phyloP scores from a whole-genome alignment of 2,888 invertebrate genomes.

The Ganaspis brasiliensis region DNA sequence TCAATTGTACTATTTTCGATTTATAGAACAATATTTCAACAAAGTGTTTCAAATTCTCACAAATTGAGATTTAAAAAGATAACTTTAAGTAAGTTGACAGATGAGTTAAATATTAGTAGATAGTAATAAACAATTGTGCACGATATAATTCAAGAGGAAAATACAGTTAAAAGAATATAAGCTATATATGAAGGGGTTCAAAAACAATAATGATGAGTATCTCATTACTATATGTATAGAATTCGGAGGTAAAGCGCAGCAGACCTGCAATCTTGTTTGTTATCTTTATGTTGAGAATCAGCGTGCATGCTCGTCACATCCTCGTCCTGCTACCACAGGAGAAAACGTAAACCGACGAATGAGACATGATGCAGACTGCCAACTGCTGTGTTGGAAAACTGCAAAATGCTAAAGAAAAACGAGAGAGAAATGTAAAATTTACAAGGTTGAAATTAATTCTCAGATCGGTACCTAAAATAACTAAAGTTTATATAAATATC shows the following conservation, averaged over 20 bases:
- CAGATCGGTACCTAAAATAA: neutral
- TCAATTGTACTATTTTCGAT: too few species aligned
- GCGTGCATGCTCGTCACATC: slow-evolving; percentile 29
- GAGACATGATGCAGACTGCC: slow-evolving; percentile 72
- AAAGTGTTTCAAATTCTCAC: too few species aligned
- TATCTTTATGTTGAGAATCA: slow-evolving; percentile 30
- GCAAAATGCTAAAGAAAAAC: slow-evolving; percentile 25
- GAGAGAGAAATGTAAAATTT: neutral
- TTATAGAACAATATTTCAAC: too few species aligned
- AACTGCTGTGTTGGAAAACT: slow-evolving; percentile 32
- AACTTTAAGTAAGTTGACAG: neutral
- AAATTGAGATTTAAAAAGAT: too few species aligned
- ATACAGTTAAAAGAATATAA: neutral
- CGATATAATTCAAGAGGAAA: too few species aligned
- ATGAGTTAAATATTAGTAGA: too few species aligned
- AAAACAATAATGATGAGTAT: slow-evolving; percentile 1
- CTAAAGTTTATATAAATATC: too few species aligned
- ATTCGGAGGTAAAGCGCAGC: slow-evolving; percentile 24
- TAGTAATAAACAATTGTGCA: too few species aligned
- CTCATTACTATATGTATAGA: neutral
- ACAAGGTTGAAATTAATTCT: neutral
- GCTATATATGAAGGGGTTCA: neutral
- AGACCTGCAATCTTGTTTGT: slow-evolving; percentile 33
- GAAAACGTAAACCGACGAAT: slow-evolving; percentile 68
- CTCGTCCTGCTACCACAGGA: slow-evolving; percentile 2